Evolutionary conservation across 2,797 vertebrate species (phyloP).

Genomic region (Parotocinclus haroldoi): DNA sequence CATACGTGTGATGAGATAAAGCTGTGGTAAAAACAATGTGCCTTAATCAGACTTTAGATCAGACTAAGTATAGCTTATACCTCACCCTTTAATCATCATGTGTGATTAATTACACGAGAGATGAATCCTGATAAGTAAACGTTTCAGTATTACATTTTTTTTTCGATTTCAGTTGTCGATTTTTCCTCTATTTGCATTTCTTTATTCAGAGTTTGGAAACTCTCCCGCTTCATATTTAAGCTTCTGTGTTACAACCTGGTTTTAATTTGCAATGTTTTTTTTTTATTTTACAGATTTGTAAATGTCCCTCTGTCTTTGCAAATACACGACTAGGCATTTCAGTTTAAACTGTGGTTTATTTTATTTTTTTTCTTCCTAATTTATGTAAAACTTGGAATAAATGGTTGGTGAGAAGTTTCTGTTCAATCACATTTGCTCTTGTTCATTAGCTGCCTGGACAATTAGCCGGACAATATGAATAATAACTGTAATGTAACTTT

Average conservation of each 20-base stretch:
- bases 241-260: slow-evolving; percentile 36
- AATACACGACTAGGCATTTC: slow-evolving; percentile 42
- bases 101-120: too few relatives aligned
- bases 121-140: too few relatives aligned
- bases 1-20: neutral
- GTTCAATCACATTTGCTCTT: too few relatives aligned
- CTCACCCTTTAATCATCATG: slow-evolving; percentile 1
- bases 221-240: slow-evolving; percentile 42
- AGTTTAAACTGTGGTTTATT: slow-evolving; percentile 58
- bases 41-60: neutral
- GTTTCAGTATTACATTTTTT: too few relatives aligned
- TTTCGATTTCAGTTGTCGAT: too few relatives aligned
- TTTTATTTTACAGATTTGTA: slow-evolving; percentile 34
- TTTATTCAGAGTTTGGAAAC: too few relatives aligned
- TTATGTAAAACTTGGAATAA: slow-evolving; percentile 74
- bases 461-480: too few relatives aligned
- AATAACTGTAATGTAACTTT: too few relatives aligned
- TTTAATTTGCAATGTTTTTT: slow-evolving; percentile 46
- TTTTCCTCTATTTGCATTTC: too few relatives aligned
- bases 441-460: neutral
- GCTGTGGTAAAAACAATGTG: neutral
- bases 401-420: slow-evolving; percentile 58
- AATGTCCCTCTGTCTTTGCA: slow-evolving; percentile 31
- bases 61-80: neutral
- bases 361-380: slow-evolving; percentile 68